Base-by-base conservation (phyloP, 2,888 invertebrate species). In the Chymomyza fuscimana region DNA sequence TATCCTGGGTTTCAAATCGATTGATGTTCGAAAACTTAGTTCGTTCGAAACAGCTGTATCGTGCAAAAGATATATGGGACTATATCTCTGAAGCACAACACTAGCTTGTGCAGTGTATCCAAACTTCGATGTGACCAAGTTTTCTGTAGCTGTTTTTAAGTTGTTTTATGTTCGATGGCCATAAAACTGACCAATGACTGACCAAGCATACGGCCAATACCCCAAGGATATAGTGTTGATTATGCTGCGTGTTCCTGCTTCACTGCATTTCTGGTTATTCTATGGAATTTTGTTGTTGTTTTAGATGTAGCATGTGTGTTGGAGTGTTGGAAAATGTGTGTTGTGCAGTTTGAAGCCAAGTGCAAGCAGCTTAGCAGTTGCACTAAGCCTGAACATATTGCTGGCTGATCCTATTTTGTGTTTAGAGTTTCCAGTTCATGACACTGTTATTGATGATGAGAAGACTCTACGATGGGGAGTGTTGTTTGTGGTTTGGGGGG, bases 91-190 rank as follows among this genome's bases (percentile, higher is more conserved):
- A 19, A 19, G 19, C 19, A 19, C 19, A 19, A 19, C 19, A 19
- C 19, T 19, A 32, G 6, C 32, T 32, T 32, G 1, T 32, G 32
- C 32, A 32, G 32, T 32, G 32, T 32, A 32, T 32, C 32, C 32
- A 32, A 32, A 32, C 32, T 32, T 32, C 32, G 4, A 0, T 32
- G 32, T 32, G 6, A 7, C 7, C 32, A 32, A 7, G 9, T 32
- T 32, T 32, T 0, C 5, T 32, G 32, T 46, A 12, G 10, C 40
- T 46, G 12, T 72, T 82, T 73, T 74, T 69, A 74, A 77, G 84
- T 82, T 84, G 82, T 64, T 77, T 77, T 73, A 74, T 76, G 74
- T 76, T 77, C 59, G 72, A 62, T 83, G 83, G 67, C 81, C 86
- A 86, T 79, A 85, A 78, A 73, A 51, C 52, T 61, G 52, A 56